A percentile compares a stretch with the other conserved stretches of the same genome.
Evolutionary conservation across 2,113 vertebrate genomes (phyloP).

Genomic region (Triplophysa rosa): DNA sequence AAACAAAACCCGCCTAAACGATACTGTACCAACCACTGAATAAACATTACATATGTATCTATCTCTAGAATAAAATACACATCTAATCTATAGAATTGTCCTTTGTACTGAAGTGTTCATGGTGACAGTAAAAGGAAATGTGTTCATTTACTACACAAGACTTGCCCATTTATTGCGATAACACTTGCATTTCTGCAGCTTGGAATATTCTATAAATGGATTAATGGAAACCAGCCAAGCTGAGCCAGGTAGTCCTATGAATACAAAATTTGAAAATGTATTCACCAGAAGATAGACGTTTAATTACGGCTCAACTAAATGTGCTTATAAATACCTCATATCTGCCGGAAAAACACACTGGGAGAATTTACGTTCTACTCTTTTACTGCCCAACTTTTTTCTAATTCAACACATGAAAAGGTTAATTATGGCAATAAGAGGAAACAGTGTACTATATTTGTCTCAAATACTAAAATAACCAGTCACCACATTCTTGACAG

Average conservation of each 20-base stretch:
- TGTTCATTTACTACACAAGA: neutral
- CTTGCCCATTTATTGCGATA: neutral
- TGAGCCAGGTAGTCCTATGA: neutral
- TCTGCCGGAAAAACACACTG: neutral
- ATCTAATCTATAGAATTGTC: too few relatives aligned
- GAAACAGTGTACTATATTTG: too few relatives aligned
- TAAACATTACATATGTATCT: neutral
- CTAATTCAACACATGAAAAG: neutral
- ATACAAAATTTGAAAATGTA: neutral
- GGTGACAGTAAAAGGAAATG: neutral
- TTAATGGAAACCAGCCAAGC: conserved; percentile 7
- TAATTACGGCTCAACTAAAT: neutral
- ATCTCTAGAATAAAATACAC: neutral
- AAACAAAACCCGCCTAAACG: neutral
- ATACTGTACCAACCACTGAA: too few relatives aligned
- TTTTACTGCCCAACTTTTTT: neutral
- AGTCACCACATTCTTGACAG: neutral
- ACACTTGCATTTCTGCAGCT: neutral
- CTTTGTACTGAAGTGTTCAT: neutral
- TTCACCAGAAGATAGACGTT: neutral
- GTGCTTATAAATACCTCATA: neutral
- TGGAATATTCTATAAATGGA: neutral
- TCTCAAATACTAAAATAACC: neutral
- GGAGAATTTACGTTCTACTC: neutral
- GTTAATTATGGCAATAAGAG: neutral